Base-by-base conservation (phyloP, 2,113 vertebrate species). In the Pteropus alecto region DNA sequence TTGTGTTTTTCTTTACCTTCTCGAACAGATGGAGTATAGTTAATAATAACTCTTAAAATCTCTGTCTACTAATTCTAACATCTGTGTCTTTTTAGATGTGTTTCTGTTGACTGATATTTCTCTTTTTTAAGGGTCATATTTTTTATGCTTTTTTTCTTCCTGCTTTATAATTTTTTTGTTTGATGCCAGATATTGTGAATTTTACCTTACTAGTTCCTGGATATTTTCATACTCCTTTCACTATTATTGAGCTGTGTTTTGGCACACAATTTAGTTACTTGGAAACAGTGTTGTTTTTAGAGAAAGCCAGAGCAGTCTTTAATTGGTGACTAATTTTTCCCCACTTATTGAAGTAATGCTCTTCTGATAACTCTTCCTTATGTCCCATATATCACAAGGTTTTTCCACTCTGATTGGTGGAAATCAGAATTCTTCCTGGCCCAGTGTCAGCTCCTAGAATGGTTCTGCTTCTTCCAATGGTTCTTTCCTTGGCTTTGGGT, bases 181-280 rank as follows among this genome's bases (percentile, higher is more conserved):
- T 12, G 35, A 33, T 74, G 7, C 56, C 78, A 89, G 67, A 30
- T 61, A 73, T 51, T 90, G 19, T 90, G 38, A 93, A 86, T 78
- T 93, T 87, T 78, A 65, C 67, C 15, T 95, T 87, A 43, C 21
- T 87, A 9, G 24, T 26, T 88, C 60, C n/a, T 94, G 4, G 19
- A 26, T 93, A 56, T 43, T 78, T 94, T 96, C n/a, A 54, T 83
- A 93, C n/a, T 95, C 22, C 41, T 94, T 85, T 60, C 33, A 38
- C 28, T 94, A 46, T 92, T 92, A 60, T 78, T 85, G 48, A 90
- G 3, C 19, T 81, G 14, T 70, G 28, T 94, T 71, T 87, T 92
- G 38, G 46, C 46, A 38, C 15, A 78, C 16, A 92, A 1, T 87
- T 85, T 90, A 89, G 78, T 90, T 86, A 60, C 54, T 51, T 95